Percentiles rank a stretch among this genome's conserved stretches.
Evolutionary conservation across 1,140 invertebrate species (phyloP).

Genomic region (Frieseomelitta varia): DNA sequence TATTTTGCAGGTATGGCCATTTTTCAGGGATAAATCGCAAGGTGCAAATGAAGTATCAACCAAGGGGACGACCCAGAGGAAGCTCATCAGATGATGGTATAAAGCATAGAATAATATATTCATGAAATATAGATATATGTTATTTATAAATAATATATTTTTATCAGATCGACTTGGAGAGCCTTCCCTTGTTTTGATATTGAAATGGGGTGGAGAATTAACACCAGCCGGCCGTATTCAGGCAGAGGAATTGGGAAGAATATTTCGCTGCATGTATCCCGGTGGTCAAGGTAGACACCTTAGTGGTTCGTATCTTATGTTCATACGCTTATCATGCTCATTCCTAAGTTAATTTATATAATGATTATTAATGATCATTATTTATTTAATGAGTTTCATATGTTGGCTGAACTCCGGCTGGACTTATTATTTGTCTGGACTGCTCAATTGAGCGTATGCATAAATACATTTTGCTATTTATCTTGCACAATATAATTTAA

Average conservation of each 20-base stretch:
- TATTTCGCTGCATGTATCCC: slow-evolving; percentile 99
- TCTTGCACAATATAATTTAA: slow-evolving; percentile 10
- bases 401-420: slow-evolving; percentile 48
- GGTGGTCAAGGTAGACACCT: slow-evolving; percentile 93
- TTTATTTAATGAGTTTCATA: slow-evolving; percentile 52
- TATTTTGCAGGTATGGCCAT: slow-evolving; percentile 94
- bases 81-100: slow-evolving; percentile 98
- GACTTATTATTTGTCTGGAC: slow-evolving; percentile 19
- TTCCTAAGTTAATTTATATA: slow-evolving; percentile 57
- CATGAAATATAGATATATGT: not conserved
- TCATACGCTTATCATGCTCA: slow-evolving; percentile 79
- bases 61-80: slow-evolving; percentile 94
- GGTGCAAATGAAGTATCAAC: slow-evolving; percentile 99
- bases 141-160: slow-evolving; percentile 28
- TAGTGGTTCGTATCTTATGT: slow-evolving; percentile 85
- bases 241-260: slow-evolving; percentile 98
- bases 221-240: slow-evolving; percentile 98
- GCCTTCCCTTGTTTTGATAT: slow-evolving; percentile 95
- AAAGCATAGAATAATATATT: slow-evolving; percentile 73
- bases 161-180: slow-evolving; percentile 90
- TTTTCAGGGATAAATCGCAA: slow-evolving; percentile 99
- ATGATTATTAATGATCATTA: slow-evolving; percentile 2
- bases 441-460: slow-evolving; percentile 27
- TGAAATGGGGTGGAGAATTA: slow-evolving; percentile 99
- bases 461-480: slow-evolving; percentile 25